A percentile compares a stretch with the other conserved stretches of the same genome.
phyloP scores from a whole-genome alignment of 2,113 vertebrate species.

The Tichodroma muraria region DNA sequence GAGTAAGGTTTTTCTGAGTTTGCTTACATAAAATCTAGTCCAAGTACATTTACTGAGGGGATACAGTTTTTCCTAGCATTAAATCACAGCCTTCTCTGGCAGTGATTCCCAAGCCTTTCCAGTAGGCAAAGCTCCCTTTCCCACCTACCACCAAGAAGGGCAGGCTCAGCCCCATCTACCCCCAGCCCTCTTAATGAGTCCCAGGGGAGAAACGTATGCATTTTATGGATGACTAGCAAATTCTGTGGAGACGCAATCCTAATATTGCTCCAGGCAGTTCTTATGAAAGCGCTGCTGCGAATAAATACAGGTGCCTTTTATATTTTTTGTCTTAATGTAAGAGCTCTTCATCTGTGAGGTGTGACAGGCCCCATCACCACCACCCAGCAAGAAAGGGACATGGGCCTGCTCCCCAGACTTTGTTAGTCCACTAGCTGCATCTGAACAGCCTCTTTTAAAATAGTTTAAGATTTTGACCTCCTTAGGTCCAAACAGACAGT shows the following conservation, averaged over 20 bases:
- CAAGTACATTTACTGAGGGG: not conserved
- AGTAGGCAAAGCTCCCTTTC: not conserved
- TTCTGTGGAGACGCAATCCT: not conserved
- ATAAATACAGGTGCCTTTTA: not conserved
- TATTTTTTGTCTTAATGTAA: not conserved
- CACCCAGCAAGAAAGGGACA: not conserved
- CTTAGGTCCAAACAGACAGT: not conserved
- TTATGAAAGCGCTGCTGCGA: not conserved
- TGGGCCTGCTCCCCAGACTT: not conserved
- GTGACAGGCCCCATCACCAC: not conserved
- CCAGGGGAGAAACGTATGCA: not conserved
- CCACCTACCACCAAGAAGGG: not conserved
- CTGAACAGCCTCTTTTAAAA: not conserved
- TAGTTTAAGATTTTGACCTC: not conserved
- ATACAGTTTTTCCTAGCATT: constrained; percentile 4
- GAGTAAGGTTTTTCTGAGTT: constrained; percentile 23
- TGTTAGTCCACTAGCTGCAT: not conserved
- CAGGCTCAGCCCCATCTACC: not conserved
- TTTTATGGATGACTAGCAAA: not conserved
- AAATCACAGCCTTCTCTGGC: not conserved
- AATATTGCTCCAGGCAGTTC: not conserved
- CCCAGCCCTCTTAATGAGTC: not conserved
- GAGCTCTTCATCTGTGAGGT: not conserved
- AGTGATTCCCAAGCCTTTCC: not conserved
- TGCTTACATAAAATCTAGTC: not conserved